Conservation (phyloP, 2,888 invertebrate genomes). For the Athalia rosae region DNA sequence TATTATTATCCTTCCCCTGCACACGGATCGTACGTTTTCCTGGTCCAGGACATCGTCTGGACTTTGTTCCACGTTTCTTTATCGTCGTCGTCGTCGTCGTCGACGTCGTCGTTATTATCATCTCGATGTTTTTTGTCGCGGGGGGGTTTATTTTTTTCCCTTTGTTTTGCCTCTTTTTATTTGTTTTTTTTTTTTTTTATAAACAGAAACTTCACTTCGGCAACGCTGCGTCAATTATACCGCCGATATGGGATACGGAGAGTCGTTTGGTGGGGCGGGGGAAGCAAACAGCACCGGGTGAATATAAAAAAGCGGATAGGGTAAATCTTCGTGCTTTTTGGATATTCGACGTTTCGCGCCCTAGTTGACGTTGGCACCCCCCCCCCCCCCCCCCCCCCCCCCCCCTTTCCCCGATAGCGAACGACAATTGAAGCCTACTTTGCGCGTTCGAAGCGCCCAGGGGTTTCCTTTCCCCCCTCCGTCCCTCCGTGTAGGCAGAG, state of each 20-base stretch:
- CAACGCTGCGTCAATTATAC: too few species aligned
- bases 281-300: too few species aligned
- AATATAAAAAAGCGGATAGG: neutral
- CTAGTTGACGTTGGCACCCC: conserved; percentile 6
- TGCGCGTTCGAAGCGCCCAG: conserved; percentile 20
- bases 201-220: too few species aligned
- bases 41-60: conserved; percentile 24
- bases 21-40: conserved; percentile 22
- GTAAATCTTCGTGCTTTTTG: neutral
- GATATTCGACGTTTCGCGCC: neutral
- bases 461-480: conserved; percentile 30
- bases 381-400: too few species aligned
- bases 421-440: conserved; percentile 26
- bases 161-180: too few species aligned
- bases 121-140: too few species aligned
- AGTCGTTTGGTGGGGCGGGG: too few species aligned
- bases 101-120: neutral
- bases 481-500: neutral
- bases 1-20: conserved; percentile 48
- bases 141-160: too few species aligned
- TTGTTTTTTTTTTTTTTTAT: too few species aligned
- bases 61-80: conserved; percentile 15
- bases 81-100: neutral
- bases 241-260: too few species aligned
- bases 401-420: conserved; percentile 5